These are phyloP conservation scores for Corvus cornix DNA, from an alignment of 2,113 vertebrate species.

Conservation along the genomic window DNA sequence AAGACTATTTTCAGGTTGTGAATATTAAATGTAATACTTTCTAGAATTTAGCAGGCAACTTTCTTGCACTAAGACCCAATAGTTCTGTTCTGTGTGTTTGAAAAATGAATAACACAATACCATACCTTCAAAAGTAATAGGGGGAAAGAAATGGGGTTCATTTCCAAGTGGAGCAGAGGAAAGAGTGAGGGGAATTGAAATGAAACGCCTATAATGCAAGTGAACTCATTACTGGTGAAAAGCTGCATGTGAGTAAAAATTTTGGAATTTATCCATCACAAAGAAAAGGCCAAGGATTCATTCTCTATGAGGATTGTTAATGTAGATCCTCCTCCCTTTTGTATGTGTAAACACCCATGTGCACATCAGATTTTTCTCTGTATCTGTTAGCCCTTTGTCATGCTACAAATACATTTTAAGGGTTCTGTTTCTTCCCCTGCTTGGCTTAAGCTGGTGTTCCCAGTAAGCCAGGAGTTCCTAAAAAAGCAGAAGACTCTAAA, in stretches of 20 bases:
- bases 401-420: background rate
- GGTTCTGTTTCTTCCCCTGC: background rate
- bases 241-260: background rate
- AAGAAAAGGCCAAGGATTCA: background rate
- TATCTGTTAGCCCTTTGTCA: background rate
- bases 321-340: background rate
- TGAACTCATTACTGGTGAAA: background rate
- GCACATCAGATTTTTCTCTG: background rate
- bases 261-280: background rate
- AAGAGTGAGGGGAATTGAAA: background rate
- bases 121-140: background rate
- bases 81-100: background rate
- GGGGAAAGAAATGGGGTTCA: background rate
- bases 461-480: conserved; percentile 72
- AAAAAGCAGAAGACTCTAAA: conserved; percentile 52
- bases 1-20: background rate
- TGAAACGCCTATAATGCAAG: background rate
- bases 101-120: background rate
- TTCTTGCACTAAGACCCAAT: background rate
- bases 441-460: conserved; percentile 70
- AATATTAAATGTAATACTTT: background rate
- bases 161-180: background rate
- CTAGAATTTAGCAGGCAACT: background rate
- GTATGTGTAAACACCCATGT: background rate
- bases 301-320: background rate